Evolutionary conservation across 2,888 invertebrate genomes (phyloP).

Genomic region (Craniophora ligustri): DNA sequence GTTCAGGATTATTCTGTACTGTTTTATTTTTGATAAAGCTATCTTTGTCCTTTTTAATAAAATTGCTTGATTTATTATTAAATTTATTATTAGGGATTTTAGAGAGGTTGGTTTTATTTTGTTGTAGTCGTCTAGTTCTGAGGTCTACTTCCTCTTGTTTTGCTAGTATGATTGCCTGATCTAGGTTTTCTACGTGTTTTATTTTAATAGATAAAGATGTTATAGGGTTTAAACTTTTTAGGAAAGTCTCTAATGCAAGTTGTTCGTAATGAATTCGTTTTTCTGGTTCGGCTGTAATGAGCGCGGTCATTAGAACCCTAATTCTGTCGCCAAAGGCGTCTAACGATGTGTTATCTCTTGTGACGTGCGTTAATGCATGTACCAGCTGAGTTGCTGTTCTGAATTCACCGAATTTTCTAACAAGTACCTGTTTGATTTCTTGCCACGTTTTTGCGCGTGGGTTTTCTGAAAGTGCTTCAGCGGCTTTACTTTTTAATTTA

Average conservation of each 20-base stretch:
- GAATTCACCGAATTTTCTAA: constrained; percentile 43
- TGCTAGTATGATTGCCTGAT: constrained; percentile 41
- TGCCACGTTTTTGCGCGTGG: constrained; percentile 4
- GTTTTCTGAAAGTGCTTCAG: constrained; percentile 9
- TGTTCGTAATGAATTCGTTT: constrained; percentile 38
- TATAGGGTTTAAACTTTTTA: constrained; percentile 47
- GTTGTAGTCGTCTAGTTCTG: not conserved
- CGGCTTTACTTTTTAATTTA: constrained; percentile 39
- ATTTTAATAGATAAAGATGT: constrained; percentile 36
- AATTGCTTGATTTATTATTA: constrained; percentile 4
- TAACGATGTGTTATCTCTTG: constrained; percentile 17
- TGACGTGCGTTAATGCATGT: constrained; percentile 31
- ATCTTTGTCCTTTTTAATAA: not conserved
- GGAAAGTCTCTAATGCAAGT: constrained; percentile 41
- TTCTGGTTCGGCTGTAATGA: constrained; percentile 8
- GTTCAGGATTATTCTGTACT: not conserved
- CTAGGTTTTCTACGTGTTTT: constrained; percentile 34
- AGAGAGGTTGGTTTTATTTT: not conserved
- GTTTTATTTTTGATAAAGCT: constrained; percentile 9
- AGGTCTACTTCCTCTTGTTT: constrained; percentile 50
- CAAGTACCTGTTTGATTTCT: constrained; percentile 33
- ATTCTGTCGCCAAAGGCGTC: constrained; percentile 34
- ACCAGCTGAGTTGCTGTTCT: constrained; percentile 39
- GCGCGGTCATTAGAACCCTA: constrained; percentile 2
- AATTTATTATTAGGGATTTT: not conserved